Evolutionary conservation across 2,888 invertebrate genomes (phyloP), one percentile per base, ranked within the genome.

Genomic region (Anoplius nigerrimus): DNA sequence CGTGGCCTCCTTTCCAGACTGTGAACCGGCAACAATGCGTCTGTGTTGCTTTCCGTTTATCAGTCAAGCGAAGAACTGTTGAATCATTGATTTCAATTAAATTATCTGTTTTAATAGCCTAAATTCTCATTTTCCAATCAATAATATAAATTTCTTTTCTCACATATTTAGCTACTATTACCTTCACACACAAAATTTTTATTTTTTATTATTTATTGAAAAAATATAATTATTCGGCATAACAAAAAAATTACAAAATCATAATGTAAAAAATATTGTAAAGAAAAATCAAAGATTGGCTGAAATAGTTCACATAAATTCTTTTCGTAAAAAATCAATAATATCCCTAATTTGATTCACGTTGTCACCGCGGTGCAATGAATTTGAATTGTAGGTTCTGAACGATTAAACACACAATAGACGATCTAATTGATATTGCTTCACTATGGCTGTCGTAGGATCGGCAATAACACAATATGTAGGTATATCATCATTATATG

Each of bases 1-100:
- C 60, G 66, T 60, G 69, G 62, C 66, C 71, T 66, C 62, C 69
- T 78, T 72, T 74, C 64, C 58, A 6, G 20, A 15, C 45, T 64
- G 22, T 16, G 27, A 74, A 60, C 55, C 71, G 74, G 72, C 71
- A 71, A 65, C 66, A 60, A 48, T 66, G 65, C 27, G 57, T 54
- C 43, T 55, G 63, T 61, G 64, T 62, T 60, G 46, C 60, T 61
- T 46, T 58, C 27, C 60, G 60, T 52, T 69, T 58, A 48, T 24
- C 55, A 70, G 51, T 72, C 71, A 76, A 74, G 62, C 58, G 8
- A 54, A 21, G 15, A 18, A 34, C 69, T 66, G 62, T 20, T 18
- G 21, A 42, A 48, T 48, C 42, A 46, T 27, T 48, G 27, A 16
- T 20, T 24, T 6, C n/a, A 11, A 2, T 8, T 16, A 34, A n/a